Conservation (phyloP, 2,113 vertebrate species). For the Callorhinus ursinus region DNA sequence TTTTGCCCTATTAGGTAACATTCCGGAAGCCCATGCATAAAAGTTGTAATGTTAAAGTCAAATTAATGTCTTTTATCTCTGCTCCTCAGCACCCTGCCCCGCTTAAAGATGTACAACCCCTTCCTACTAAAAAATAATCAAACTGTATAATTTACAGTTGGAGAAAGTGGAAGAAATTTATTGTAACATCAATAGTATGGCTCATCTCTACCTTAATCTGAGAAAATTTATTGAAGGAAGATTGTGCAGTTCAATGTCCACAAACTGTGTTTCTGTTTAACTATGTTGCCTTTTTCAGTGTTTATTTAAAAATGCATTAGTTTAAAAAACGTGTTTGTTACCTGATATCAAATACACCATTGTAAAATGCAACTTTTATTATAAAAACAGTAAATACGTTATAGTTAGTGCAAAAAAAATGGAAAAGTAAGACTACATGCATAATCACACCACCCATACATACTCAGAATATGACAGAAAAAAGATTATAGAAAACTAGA, state of each 20-base stretch:
- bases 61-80: neutral
- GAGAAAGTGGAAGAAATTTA: neutral
- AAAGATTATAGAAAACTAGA: neutral
- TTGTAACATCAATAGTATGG: neutral
- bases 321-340: neutral
- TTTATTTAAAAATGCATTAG: neutral
- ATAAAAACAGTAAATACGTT: neutral
- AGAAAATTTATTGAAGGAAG: neutral
- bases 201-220: neutral
- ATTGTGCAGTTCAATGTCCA: neutral
- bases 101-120: neutral
- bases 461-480: neutral
- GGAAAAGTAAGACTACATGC: neutral
- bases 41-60: neutral
- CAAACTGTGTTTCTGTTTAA: neutral
- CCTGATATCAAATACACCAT: neutral
- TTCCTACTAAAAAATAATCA: neutral
- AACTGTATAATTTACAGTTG: neutral
- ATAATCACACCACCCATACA: neutral
- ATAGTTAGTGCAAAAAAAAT: neutral
- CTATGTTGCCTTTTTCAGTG: neutral
- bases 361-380: constrained; percentile 1
- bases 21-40: neutral
- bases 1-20: constrained; percentile 12
- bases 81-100: neutral